phyloP scores from a whole-genome alignment of 2,888 invertebrate genomes.

The Merodon equestris region DNA sequence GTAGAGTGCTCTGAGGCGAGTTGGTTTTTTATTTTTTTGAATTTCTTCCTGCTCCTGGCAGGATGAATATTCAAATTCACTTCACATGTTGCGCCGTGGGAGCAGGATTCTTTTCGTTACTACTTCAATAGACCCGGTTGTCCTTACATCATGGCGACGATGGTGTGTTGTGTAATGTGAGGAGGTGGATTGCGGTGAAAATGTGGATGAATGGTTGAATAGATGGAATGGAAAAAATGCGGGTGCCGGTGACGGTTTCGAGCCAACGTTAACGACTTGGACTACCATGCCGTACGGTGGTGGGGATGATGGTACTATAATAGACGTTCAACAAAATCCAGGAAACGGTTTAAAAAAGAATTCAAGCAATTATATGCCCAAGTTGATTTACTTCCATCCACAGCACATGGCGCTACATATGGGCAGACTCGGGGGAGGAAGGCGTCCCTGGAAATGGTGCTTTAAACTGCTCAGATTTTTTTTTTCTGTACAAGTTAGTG shows the following conservation, averaged over 20 bases:
- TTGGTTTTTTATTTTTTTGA: constrained; percentile 35
- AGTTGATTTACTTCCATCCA: constrained; percentile 65
- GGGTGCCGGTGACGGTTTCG: constrained; percentile 40
- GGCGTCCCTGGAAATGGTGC: neutral
- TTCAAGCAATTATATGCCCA: constrained; percentile 68
- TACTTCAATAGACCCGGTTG: neutral
- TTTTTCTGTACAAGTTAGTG: constrained; percentile 46
- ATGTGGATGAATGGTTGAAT: constrained; percentile 64
- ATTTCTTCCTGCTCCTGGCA: too few species aligned
- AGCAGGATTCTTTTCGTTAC: constrained; percentile 20
- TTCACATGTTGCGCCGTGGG: constrained; percentile 59
- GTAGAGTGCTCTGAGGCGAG: constrained; percentile 55
- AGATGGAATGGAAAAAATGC: constrained; percentile 63
- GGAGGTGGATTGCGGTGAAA: constrained; percentile 65
- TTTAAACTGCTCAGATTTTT: constrained; percentile 36
- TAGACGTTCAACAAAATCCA: constrained; percentile 57
- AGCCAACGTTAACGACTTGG: constrained; percentile 26
- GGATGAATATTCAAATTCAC: constrained; percentile 68
- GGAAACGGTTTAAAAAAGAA: constrained; percentile 59
- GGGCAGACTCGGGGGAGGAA: too few species aligned
- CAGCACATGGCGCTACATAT: constrained; percentile 27
- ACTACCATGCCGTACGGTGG: constrained; percentile 14
- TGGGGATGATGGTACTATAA: constrained; percentile 34
- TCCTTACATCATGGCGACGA: constrained; percentile 7
- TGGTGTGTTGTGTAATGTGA: constrained; percentile 44